Percentiles rank a stretch among this genome's conserved stretches.
These are phyloP conservation scores for Pomacea maculata DNA, from an alignment of 1,140 invertebrate genomes.

Conservation along the genomic window DNA sequence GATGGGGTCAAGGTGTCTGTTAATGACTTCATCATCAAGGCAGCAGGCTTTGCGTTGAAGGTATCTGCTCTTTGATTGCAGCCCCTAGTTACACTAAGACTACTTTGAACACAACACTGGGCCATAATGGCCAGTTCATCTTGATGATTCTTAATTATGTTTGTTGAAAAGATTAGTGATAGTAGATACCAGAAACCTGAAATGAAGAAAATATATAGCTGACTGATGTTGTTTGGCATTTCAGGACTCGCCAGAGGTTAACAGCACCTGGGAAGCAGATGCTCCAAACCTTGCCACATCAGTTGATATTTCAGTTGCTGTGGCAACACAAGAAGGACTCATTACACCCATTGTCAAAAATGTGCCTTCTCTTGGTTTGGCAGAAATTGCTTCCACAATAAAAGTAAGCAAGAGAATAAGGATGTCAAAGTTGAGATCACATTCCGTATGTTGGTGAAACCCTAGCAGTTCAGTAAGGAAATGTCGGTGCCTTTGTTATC, in stretches of 20 bases:
- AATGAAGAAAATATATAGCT: neutral
- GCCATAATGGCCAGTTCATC: neutral
- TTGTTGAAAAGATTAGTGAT: neutral
- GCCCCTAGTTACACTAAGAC: neutral
- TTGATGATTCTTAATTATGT: neutral
- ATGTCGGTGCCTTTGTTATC: no score
- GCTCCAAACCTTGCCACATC: constrained; percentile 70
- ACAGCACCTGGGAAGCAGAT: constrained; percentile 53
- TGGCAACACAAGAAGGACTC: constrained; percentile 92
- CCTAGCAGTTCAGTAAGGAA: no score
- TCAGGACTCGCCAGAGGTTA: constrained; percentile 57
- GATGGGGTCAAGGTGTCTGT: constrained; percentile 80
- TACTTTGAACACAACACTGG: neutral
- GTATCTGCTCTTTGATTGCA: constrained; percentile 68
- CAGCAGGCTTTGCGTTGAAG: constrained; percentile 83
- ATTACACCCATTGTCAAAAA: constrained; percentile 92
- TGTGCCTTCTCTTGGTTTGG: constrained; percentile 59
- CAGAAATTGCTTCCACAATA: constrained; percentile 65
- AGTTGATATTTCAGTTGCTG: constrained; percentile 96
- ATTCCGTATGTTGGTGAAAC: no score
- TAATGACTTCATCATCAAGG: constrained; percentile 98
- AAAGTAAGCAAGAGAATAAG: constrained; percentile 52
- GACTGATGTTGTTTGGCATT: constrained; percentile 4
- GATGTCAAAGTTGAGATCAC: no score
- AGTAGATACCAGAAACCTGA: neutral